Conservation (phyloP, 2,113 vertebrate genomes). For the Nibea albiflora region DNA sequence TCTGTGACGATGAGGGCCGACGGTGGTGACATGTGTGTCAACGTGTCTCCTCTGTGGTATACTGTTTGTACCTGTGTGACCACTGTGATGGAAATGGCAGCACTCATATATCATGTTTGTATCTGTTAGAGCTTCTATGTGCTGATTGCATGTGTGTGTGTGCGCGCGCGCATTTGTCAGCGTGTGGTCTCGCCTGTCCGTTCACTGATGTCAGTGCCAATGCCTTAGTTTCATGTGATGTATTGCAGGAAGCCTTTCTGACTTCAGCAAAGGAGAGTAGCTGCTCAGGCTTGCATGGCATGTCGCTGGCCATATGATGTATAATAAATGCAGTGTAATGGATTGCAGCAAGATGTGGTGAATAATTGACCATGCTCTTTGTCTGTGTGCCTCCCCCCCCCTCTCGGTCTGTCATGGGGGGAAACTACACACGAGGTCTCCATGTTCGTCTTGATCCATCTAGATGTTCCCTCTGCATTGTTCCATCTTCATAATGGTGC, state of each 20-base stretch:
- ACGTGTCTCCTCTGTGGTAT: neutral
- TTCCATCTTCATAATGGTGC: slow-evolving; percentile 8
- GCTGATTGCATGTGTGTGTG: neutral
- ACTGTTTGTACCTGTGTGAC: slow-evolving; percentile 15
- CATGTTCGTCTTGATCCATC: slow-evolving; percentile 18
- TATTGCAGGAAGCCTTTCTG: slow-evolving; percentile 38
- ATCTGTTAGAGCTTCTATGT: slow-evolving; percentile 21
- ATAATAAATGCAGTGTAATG: slow-evolving; percentile 84
- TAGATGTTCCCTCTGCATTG: slow-evolving; percentile 12
- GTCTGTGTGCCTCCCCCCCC: slow-evolving; percentile 58
- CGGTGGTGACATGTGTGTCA: neutral
- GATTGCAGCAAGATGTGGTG: slow-evolving; percentile 77
- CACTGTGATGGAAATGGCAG: slow-evolving; percentile 21
- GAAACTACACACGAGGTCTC: slow-evolving; percentile 12
- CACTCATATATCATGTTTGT: slow-evolving; percentile 42
- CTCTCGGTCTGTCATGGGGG: slow-evolving; percentile 24
- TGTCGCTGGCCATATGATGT: slow-evolving; percentile 72
- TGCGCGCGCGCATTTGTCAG: neutral
- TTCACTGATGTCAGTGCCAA: slow-evolving; percentile 28
- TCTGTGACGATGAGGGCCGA: neutral
- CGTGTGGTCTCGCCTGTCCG: neutral
- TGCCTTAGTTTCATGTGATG: slow-evolving; percentile 48
- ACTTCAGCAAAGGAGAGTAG: slow-evolving; percentile 40
- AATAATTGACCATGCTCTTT: slow-evolving; percentile 83
- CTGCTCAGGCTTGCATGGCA: slow-evolving; percentile 61